A percentile compares a stretch with the other conserved stretches of the same genome.
phyloP scores from a whole-genome alignment of 2,113 vertebrate genomes.

The Arenaria interpres region DNA sequence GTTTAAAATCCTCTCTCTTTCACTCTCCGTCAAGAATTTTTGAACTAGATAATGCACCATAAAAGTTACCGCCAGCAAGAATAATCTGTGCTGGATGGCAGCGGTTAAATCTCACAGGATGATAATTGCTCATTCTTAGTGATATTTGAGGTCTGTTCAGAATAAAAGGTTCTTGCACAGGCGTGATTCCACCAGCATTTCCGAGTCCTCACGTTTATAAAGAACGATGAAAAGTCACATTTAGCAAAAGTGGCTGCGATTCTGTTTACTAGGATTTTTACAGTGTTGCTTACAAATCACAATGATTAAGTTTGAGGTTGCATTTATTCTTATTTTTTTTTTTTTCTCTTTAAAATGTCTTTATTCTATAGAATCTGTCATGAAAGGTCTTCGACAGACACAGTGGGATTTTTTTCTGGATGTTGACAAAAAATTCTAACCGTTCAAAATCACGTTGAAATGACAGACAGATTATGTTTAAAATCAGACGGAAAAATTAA shows the following conservation, averaged over 20 bases:
- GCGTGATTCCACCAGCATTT: not conserved
- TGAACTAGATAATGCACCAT: not conserved
- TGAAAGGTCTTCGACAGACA: not conserved
- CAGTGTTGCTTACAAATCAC: not conserved
- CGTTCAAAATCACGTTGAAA: not conserved
- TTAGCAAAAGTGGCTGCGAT: not conserved
- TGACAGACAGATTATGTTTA: not conserved
- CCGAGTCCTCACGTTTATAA: not conserved
- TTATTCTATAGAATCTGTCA: not conserved
- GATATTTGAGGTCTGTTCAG: not conserved
- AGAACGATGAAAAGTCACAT: not conserved
- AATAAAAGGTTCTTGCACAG: not conserved
- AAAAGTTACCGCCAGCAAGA: constrained; percentile 3
- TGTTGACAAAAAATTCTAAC: not conserved
- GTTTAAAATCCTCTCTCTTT: constrained; percentile 45
- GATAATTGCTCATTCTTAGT: not conserved
- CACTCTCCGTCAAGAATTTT: not conserved
- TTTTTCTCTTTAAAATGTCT: not conserved
- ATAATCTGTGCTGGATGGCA: not conserved
- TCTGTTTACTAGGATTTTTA: not conserved
- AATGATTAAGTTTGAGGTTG: not conserved
- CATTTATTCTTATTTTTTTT: fast-evolving
- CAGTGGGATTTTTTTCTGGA: not conserved
- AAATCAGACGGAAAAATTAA: constrained; percentile 1
- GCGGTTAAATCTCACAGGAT: not conserved